phyloP scores from a whole-genome alignment of 2,113 vertebrate species.

The Colinus virginianus region DNA sequence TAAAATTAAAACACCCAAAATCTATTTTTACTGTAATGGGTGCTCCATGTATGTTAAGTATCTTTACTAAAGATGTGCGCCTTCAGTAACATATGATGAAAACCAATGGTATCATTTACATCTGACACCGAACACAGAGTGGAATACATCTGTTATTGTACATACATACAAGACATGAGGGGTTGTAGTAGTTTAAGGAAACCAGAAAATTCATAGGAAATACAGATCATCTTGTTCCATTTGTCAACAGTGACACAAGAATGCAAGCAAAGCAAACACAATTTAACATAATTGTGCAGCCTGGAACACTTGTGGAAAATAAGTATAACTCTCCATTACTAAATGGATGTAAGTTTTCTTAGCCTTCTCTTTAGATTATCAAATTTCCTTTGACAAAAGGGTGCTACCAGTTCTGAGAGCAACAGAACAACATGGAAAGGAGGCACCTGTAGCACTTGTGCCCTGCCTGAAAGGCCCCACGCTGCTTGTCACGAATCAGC shows the following conservation, averaged over 20 bases:
- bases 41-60: neutral
- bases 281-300: neutral
- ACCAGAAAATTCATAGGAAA: neutral
- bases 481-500: neutral
- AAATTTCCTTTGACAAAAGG: slow-evolving; percentile 22
- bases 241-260: neutral
- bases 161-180: neutral
- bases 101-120: neutral
- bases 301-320: neutral
- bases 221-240: neutral
- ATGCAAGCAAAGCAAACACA: neutral
- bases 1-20: neutral
- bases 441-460: neutral
- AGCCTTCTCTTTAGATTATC: neutral
- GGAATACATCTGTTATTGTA: neutral
- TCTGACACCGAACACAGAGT: neutral
- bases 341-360: slow-evolving; percentile 3
- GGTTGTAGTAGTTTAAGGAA: neutral
- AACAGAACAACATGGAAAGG: neutral
- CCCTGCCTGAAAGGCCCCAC: accelerated
- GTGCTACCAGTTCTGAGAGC: slow-evolving; percentile 4
- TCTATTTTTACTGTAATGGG: neutral
- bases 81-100: neutral
- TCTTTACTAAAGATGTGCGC: neutral
- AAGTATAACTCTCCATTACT: slow-evolving; percentile 8